phyloP scores from a whole-genome alignment of 2,797 vertebrate genomes.

The Sebastes iracundus region DNA sequence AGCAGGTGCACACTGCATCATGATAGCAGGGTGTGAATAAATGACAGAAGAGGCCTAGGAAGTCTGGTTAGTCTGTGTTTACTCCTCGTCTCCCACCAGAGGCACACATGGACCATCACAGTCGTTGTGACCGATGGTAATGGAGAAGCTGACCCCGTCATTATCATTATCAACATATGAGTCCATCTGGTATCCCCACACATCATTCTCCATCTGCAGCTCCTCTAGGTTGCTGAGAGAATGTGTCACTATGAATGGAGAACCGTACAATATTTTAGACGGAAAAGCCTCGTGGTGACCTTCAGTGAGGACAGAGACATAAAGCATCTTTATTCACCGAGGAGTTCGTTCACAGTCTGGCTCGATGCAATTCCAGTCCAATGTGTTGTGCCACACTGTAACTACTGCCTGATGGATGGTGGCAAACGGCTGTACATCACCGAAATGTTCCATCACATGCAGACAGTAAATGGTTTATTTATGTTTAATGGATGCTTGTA shows the following conservation, averaged over 20 bases:
- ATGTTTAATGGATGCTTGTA: conserved; percentile 13
- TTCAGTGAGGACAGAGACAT: conserved; percentile 17
- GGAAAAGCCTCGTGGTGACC: conserved; percentile 35
- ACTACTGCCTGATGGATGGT: conserved; percentile 44
- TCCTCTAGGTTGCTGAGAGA: not conserved
- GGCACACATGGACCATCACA: not conserved
- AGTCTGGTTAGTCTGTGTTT: not conserved
- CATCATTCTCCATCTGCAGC: not conserved
- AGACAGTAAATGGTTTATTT: conserved; percentile 29
- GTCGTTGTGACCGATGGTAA: conserved; percentile 28
- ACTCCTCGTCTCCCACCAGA: not conserved
- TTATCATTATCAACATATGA: conserved; percentile 28
- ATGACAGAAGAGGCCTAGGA: conserved; percentile 5
- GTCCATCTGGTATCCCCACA: not conserved
- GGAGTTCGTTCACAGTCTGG: conserved; percentile 24
- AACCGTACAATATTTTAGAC: not conserved
- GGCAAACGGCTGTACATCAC: conserved; percentile 46
- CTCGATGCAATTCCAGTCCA: conserved; percentile 29
- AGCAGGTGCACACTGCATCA: not conserved
- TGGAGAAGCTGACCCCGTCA: conserved; percentile 5
- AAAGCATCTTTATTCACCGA: conserved; percentile 28
- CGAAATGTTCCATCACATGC: conserved; percentile 28
- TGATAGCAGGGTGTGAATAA: not conserved
- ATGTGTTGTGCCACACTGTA: conserved; percentile 17
- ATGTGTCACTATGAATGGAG: not conserved